Evolutionary conservation across 2,888 invertebrate species (phyloP), one percentile per base, ranked within the genome.

Genomic region (Brachyopa scutellaris): DNA sequence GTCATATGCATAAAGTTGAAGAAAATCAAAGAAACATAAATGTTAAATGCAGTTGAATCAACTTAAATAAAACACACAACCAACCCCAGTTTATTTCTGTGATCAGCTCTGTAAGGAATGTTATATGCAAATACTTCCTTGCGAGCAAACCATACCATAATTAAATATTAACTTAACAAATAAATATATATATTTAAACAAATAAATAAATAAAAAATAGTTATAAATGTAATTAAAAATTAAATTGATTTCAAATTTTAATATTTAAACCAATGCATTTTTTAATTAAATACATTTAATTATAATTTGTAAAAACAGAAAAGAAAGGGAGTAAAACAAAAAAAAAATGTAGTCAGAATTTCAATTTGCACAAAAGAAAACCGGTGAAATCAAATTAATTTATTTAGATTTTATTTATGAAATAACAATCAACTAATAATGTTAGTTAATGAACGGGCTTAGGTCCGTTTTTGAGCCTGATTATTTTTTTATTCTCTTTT

Each of bases 41-140:
- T 69, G 47, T 73, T 67, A 82, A 57, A 61, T 45, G 33, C 72
- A 78, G 53, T 83, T 78, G 13, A 74, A 73, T 26, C 57, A 78
- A 47, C 33, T 57, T 64, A 47, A 49, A 45, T 23, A 19, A 11
- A 57, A 69, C 57, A 76, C 70, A 79, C 62, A 84, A 78, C 73
- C 57, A 80, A 77, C 66, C 85, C 87, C 88, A 87, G 87, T 88
- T 88, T 87, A 79, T 86, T 88, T 88, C 88, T 88, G 88, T 88
- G 88, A 88, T 88, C 86, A 86, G 77, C 84, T 76, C 59, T 40
- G 31, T 42, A 67, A 62, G 72, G 72, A 57, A 67, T 47, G 51
- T 69, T 76, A 53, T 61, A 29, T 77, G 47, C 61, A 76, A 45
- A 55, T 53, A 40, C n/a, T 59, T 77, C 70, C 80, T 84, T 70